Percentiles rank a stretch among this genome's conserved stretches.
phyloP scores from a whole-genome alignment of 2,888 invertebrate species.

The Smittia aterrima region DNA sequence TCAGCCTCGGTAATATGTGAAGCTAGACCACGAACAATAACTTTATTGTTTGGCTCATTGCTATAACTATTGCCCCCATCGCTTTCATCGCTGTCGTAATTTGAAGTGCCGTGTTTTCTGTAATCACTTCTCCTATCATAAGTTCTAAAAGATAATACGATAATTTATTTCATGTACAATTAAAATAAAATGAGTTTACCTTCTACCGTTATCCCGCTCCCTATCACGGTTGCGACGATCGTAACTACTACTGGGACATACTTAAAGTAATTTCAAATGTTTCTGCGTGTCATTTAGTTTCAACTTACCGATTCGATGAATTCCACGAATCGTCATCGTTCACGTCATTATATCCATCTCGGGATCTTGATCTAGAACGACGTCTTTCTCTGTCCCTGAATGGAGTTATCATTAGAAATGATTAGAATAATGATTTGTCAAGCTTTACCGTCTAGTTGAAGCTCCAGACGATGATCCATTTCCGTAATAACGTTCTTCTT shows the following conservation, averaged over 20 bases:
- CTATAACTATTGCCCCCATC: slow-evolving; percentile 32
- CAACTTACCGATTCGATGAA: slow-evolving; percentile 32
- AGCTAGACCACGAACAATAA: slow-evolving; percentile 72
- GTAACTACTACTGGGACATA: slow-evolving; percentile 8
- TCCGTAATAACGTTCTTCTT: neutral
- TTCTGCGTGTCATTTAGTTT: neutral
- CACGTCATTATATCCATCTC: slow-evolving; percentile 18
- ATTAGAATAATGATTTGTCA: neutral
- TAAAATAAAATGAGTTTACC: slow-evolving; percentile 8
- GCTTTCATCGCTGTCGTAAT: slow-evolving; percentile 36
- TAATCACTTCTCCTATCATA: slow-evolving; percentile 4
- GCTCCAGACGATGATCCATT: neutral
- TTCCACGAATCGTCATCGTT: slow-evolving; percentile 31
- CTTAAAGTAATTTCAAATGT: neutral
- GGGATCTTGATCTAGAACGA: slow-evolving; percentile 27
- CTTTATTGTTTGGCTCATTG: slow-evolving; percentile 62
- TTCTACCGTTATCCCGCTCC: slow-evolving; percentile 14
- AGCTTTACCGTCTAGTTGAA: neutral
- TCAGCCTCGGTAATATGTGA: slow-evolving; percentile 75
- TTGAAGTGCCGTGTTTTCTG: neutral
- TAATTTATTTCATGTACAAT: neutral
- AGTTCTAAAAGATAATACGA: neutral
- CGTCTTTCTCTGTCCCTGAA: slow-evolving; percentile 13
- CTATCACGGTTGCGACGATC: slow-evolving; percentile 30
- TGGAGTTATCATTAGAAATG: too few relatives aligned